Base-by-base conservation (phyloP, 1,140 invertebrate genomes). In the Drosophila elegans region DNA sequence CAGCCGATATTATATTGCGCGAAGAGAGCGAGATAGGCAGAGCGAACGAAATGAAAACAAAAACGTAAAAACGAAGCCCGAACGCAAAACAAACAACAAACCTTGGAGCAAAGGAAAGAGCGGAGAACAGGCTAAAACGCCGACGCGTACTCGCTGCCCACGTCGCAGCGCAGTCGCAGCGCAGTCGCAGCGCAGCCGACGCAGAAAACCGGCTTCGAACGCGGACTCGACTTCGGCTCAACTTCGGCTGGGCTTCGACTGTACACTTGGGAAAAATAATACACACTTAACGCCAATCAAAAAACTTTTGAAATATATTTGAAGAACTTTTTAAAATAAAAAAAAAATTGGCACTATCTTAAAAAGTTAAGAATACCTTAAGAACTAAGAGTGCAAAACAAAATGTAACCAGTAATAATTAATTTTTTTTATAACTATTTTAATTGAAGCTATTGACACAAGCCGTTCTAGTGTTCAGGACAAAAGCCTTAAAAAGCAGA, bases 171-270 rank as follows among this genome's bases (percentile, higher is more conserved):
- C 62, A 64, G 62, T n/a, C 42, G 54, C 80, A 39, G 57, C 52
- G 59, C 61, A 27, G 48, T 55, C 46, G 39, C 29, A 32, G 29
- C 29, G 5, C 29, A 32, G 29, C 7, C 29, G 29, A 69, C 69
- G 82, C 77, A 74, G 69, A 86, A 51, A 86, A 89, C 84, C 80
- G 84, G 82, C 82, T 86, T 68, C 61, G 55, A 60, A 12, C 44
- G 21, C 51, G 60, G 64, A 55, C 63, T 67, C 63, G 45, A 62
- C 63, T 67, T 61, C 63, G 63, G 62, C 46, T 55, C 13, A 69
- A 9, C 62, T 38, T 67, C 75, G 71, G 75, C 61, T 54, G 59
- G 59, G 59, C 53, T 48, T 80, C 76, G 67, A 46, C 12, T 46
- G 21, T 53, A 11, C 60, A 66, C 67, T 56, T 1, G 10, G 39